These are phyloP conservation scores for Lagopus leucura DNA, from an alignment of 2,113 vertebrate genomes.

Conservation along the genomic window DNA sequence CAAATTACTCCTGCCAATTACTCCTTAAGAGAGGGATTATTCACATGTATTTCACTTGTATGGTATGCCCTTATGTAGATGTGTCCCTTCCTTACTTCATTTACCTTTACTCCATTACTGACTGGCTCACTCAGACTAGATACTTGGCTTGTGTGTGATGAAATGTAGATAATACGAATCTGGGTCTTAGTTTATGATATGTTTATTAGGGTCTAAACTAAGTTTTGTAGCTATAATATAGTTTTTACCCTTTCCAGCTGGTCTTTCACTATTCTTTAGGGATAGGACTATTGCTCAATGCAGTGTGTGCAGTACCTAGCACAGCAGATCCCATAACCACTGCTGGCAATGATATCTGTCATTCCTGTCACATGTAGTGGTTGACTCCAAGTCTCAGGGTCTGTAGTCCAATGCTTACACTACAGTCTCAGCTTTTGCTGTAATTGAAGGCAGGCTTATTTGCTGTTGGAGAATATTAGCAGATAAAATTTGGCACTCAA, in stretches of 20 bases:
- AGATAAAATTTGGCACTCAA: neutral
- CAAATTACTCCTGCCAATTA: neutral
- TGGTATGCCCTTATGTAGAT: neutral
- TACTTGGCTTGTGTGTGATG: neutral
- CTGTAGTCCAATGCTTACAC: neutral
- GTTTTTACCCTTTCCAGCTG: neutral
- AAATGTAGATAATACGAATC: neutral
- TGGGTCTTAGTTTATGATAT: neutral
- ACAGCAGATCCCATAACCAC: neutral
- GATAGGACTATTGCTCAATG: neutral
- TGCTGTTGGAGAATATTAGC: neutral
- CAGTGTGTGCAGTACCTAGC: neutral
- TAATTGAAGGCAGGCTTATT: neutral
- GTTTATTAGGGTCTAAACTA: neutral
- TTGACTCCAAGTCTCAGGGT: neutral
- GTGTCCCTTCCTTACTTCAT: neutral
- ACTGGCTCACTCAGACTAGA: neutral
- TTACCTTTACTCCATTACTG: neutral
- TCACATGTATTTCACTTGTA: neutral
- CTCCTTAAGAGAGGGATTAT: neutral
- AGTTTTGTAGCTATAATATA: neutral
- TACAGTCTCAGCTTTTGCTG: neutral
- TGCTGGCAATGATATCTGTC: neutral
- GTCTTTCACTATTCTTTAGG: neutral
- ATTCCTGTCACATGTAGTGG: neutral